Evolutionary conservation across 2,797 vertebrate genomes (phyloP).

Genomic region (Pseudocheirus occidentalis): DNA sequence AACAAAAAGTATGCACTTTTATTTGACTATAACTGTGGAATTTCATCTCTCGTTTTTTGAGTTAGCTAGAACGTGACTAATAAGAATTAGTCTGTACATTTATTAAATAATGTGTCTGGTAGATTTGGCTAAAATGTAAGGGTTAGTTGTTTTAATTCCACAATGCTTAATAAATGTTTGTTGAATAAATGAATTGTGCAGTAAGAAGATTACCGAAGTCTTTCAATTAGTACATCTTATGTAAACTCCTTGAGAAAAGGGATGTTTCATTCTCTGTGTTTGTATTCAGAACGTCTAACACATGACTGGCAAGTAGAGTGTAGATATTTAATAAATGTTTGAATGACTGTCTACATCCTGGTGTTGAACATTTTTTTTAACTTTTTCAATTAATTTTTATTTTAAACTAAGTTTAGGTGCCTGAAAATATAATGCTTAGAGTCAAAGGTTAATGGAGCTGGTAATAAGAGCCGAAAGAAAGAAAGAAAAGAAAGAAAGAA

Average conservation of each 20-base stretch:
- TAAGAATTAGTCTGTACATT: background rate
- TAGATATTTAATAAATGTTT: background rate
- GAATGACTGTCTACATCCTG: background rate
- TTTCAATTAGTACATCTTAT: background rate
- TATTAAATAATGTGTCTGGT: background rate
- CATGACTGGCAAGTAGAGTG: background rate
- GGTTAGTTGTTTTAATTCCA: background rate
- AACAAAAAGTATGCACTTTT: background rate
- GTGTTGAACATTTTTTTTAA: conserved; percentile 16
- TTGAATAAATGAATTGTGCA: background rate
- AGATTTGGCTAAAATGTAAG: background rate
- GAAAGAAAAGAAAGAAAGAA: background rate
- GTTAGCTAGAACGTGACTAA: background rate
- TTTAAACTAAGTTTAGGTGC: conserved; percentile 10
- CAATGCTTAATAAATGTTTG: background rate
- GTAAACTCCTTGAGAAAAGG: conserved; percentile 23
- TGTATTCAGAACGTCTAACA: background rate
- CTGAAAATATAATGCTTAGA: background rate
- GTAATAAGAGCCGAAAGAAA: conserved; percentile 1
- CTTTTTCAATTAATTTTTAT: conserved; percentile 23
- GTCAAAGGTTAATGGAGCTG: background rate
- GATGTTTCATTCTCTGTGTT: background rate
- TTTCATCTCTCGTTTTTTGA: background rate
- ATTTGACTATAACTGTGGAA: background rate
- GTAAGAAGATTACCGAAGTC: background rate